These are phyloP conservation scores for Pipra filicauda DNA, from an alignment of 2,113 vertebrate species.

Conservation along the genomic window DNA sequence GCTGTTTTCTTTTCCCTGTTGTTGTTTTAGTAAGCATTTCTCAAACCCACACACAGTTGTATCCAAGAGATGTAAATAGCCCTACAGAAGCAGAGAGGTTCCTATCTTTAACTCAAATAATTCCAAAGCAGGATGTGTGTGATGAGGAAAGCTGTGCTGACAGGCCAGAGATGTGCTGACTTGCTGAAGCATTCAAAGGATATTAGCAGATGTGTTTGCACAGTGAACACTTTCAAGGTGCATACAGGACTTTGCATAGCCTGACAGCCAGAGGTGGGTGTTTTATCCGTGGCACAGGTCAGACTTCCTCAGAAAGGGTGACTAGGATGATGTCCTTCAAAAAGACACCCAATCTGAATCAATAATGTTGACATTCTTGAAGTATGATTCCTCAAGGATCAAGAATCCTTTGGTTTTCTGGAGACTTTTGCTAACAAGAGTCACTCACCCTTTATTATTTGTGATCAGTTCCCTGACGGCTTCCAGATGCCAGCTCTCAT, in stretches of 20 bases:
- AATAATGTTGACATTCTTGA: neutral
- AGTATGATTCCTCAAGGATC: neutral
- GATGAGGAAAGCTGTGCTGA: neutral
- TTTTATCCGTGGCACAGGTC: rapidly evolving
- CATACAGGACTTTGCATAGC: rapidly evolving
- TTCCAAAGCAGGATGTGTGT: neutral
- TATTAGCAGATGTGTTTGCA: neutral
- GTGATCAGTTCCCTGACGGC: neutral
- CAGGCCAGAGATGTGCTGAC: neutral
- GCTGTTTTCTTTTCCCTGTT: neutral
- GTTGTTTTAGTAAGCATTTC: neutral
- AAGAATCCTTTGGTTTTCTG: neutral
- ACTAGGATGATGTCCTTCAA: neutral
- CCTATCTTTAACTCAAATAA: neutral
- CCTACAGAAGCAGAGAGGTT: neutral
- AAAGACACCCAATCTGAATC: neutral
- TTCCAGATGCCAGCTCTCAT: neutral
- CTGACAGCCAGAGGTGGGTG: neutral
- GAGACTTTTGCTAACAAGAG: neutral
- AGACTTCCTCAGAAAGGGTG: neutral
- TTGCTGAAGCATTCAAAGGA: neutral
- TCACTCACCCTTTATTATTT: neutral
- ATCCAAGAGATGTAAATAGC: neutral
- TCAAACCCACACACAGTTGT: neutral
- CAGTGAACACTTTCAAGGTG: neutral